Base-by-base conservation (phyloP, 1,140 invertebrate genomes). In the Drosophila miranda region DNA sequence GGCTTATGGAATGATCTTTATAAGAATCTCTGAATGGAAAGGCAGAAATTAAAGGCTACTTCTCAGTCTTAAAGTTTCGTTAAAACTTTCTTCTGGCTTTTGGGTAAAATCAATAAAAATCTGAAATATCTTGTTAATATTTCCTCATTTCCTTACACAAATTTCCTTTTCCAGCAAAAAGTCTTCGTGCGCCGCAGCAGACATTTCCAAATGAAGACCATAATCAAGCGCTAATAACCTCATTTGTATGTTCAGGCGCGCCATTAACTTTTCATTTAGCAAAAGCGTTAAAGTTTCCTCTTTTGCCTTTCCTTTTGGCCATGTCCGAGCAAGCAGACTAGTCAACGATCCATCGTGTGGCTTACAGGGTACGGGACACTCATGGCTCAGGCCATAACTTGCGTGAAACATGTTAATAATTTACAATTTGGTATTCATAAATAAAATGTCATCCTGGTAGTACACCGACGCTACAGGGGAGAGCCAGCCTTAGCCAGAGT, bases 351-450 rank as follows among this genome's bases (percentile, higher is more conserved):
- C 73, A 76, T 86, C 82, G 62, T 21, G 21, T 42, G 42, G 38
- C 26, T 41, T 45, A 60, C 72, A 66, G 14, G 60, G 43, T 41
- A 49, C 56, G 62, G 63, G 76, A 71, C 70, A 68, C 59, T 75
- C 74, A 69, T 60, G 52, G 59, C 67, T 79, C 73, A 59, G 82
- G 82, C 82, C 82, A 86, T 87, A 82, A 83, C 82, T 87, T 87
- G 78, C 83, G 75, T 87, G 82, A 87, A 88, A 87, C 82, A 88
- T 88, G 83, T 87, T 88, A 88, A 87, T 87, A 87, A 88, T 87
- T 87, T 88, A 87, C 82, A 87, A 87, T 87, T 87, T 88, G 78
- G 83, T 87, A 88, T 88, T 88, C 83, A 87, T 87, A 87, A 87
- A 87, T 87, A 87, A 87, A 88, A 87, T 87, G 81, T 87, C 81